Evolutionary conservation across 1,140 invertebrate genomes (phyloP).

Genomic region (Apis dorsata): DNA sequence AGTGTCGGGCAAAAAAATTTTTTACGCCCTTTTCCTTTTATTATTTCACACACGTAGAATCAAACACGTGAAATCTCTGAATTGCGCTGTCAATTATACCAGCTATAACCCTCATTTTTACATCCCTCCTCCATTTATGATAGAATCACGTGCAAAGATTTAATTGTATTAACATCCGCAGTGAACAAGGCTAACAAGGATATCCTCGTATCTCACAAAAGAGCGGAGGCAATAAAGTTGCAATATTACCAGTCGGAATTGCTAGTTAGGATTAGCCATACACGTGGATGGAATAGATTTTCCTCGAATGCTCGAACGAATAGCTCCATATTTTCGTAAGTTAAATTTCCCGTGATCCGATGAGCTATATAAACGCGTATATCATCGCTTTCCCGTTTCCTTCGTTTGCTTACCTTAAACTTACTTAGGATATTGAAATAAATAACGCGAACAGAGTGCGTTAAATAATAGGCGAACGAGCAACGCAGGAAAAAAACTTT

Average conservation of each 20-base stretch:
- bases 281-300: not conserved
- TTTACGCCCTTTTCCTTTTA: no score
- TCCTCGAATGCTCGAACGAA: not conserved
- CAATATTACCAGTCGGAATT: slow-evolving; percentile 16
- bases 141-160: no score
- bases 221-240: slow-evolving; percentile 39
- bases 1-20: no score
- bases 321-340: not conserved
- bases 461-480: not conserved
- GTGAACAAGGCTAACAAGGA: not conserved
- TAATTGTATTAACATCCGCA: not conserved
- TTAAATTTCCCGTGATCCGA: not conserved
- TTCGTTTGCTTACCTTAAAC: no score
- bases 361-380: not conserved
- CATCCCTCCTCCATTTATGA: no score
- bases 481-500: no score
- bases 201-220: slow-evolving; percentile 2
- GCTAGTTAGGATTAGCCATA: not conserved
- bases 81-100: no score
- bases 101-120: no score
- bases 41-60: no score
- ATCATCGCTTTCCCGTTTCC: not conserved
- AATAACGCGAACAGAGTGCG: not conserved
- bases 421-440: not conserved
- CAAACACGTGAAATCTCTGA: no score